Evolutionary conservation across 2,113 vertebrate genomes (phyloP), one percentile per base, ranked within the genome.

Genomic region (Acrocephalus arundinaceus): DNA sequence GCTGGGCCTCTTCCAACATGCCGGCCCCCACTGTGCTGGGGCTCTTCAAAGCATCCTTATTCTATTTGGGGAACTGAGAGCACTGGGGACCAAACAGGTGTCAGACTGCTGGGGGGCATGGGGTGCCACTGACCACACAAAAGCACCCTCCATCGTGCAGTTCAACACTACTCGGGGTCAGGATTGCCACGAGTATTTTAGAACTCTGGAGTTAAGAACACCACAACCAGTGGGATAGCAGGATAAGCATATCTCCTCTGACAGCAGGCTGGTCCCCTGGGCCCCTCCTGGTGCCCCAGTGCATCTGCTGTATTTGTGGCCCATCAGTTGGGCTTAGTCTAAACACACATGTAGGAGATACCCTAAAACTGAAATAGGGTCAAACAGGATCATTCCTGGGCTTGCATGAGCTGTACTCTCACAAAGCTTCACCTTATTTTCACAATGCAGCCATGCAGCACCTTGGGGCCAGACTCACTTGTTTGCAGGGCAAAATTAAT

Each of bases 111-210:
- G 43, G 0, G 37, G 27, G 14, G 1, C 5, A 15, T 9, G 15
- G 28, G 4, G 13, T 43, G 65, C 24, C 55, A 43, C 65, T 1
- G 2, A 28, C 55, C 2, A 4, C 70, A 66, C n/a, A 28, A 5
- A 6, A 3, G 10, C 13, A 33, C 10, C 31, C 16, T 51, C 51
- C 0, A 0, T 22, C 1, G 0, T 1, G 5, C 0, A 0, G 30
- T 37, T 72, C 39, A 51, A 0, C 4, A 2, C 30, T 55, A n/a
- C 66, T 35, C 4, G 1, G 35, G 57, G 24, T 35, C 0, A 0
- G 46, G 31, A 81, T 51, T 88, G 55, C 28, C 39, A 46, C 62
- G 0, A 6, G 43, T 13, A 4, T 79, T 83, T 65, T 48, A 45
- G 45, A n/a, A 74, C 19, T 39, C 55, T 35, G 33, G 20, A 39